Percentiles rank a stretch among this genome's conserved stretches.
These are phyloP conservation scores for Centroberyx gerrardi DNA, from an alignment of 2,797 vertebrate species.

Conservation along the genomic window DNA sequence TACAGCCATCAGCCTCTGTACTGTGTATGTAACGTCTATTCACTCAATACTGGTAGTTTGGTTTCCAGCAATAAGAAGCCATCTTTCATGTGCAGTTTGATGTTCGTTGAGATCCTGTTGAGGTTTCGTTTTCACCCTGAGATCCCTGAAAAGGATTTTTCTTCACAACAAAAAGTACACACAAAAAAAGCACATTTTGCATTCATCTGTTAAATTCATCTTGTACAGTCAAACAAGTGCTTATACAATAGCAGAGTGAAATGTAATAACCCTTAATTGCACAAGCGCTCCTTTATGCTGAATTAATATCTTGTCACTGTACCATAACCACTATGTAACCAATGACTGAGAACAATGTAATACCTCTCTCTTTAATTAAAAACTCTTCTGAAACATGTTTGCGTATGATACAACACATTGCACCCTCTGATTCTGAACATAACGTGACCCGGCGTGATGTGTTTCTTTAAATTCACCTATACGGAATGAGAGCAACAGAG, in stretches of 20 bases:
- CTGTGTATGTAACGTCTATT: slow-evolving; percentile 61
- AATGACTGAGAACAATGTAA: slow-evolving; percentile 79
- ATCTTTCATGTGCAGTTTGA: slow-evolving; percentile 49
- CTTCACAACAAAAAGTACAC: slow-evolving; percentile 30
- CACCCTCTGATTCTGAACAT: slow-evolving; percentile 36
- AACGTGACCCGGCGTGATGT: slow-evolving; percentile 59
- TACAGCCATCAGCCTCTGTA: slow-evolving; percentile 68
- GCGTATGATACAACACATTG: slow-evolving; percentile 49
- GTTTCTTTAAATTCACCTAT: slow-evolving; percentile 25
- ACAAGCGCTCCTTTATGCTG: slow-evolving; percentile 79
- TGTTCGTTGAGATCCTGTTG: slow-evolving; percentile 35
- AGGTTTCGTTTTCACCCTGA: slow-evolving; percentile 45
- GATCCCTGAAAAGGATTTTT: slow-evolving; percentile 47
- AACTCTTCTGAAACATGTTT: slow-evolving; percentile 73
- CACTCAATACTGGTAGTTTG: slow-evolving; percentile 44
- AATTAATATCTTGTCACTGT: slow-evolving; percentile 75
- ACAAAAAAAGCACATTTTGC: slow-evolving; percentile 74
- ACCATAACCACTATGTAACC: slow-evolving; percentile 78
- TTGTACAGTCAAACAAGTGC: slow-evolving; percentile 78
- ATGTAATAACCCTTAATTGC: slow-evolving; percentile 78
- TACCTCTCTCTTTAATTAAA: slow-evolving; percentile 85
- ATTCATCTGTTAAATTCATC: slow-evolving; percentile 78
- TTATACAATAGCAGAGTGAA: slow-evolving; percentile 78
- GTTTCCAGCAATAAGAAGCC: slow-evolving; percentile 34
- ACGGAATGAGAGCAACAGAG: slow-evolving; percentile 53